Percentiles rank a stretch among this genome's conserved stretches.
phyloP scores from a whole-genome alignment of 1,140 invertebrate genomes.

The Panonychus citri region DNA sequence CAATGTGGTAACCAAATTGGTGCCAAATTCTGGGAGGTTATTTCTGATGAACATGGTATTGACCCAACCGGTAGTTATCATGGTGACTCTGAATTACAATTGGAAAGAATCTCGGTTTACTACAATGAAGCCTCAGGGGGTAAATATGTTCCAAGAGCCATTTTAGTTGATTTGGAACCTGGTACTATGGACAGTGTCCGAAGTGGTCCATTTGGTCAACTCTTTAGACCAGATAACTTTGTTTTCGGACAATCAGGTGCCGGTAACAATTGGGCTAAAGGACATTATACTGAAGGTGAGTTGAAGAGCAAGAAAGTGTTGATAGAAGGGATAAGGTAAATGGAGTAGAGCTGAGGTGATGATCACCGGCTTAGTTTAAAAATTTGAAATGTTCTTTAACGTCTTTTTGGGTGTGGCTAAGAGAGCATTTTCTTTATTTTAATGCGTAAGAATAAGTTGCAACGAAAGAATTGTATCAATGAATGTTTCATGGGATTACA shows the following conservation, averaged over 20 bases:
- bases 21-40: constrained; percentile 51
- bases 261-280: constrained; percentile 73
- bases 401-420: not conserved
- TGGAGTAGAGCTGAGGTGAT: too few relatives aligned
- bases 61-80: constrained; percentile 58
- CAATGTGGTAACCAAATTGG: constrained; percentile 83
- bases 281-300: constrained; percentile 63
- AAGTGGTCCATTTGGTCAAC: constrained; percentile 59
- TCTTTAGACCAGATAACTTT: constrained; percentile 40
- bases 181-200: constrained; percentile 78
- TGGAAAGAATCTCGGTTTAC: constrained; percentile 75
- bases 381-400: constrained; percentile 18
- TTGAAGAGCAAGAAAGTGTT: constrained; percentile 22
- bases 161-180: constrained; percentile 65
- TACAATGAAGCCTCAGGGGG: constrained; percentile 63
- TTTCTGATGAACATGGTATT: constrained; percentile 74
- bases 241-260: constrained; percentile 23
- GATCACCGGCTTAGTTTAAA: constrained; percentile 14
- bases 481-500: too few relatives aligned
- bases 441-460: too few relatives aligned
- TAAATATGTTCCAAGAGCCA: constrained; percentile 67
- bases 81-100: constrained; percentile 59
- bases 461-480: too few relatives aligned
- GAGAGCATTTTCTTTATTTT: too few relatives aligned
- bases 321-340: too few relatives aligned